Percentiles rank a stretch among this genome's conserved stretches.
Conservation (phyloP, 2,797 vertebrate genomes). For the Cryptoblepharus egeriae region DNA sequence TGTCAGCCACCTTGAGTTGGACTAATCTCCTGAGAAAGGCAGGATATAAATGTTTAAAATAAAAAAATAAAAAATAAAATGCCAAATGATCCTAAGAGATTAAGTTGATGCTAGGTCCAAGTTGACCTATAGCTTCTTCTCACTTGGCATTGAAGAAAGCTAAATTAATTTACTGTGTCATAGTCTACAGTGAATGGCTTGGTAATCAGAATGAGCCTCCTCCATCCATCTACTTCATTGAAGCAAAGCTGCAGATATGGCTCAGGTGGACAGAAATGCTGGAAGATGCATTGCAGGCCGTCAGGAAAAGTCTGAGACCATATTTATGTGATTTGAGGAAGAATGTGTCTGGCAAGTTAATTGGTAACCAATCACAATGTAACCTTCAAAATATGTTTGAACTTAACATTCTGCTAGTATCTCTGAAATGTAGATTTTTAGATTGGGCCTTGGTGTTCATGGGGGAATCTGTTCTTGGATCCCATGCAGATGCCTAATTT, state of each 20-base stretch:
- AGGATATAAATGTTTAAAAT: too few species aligned
- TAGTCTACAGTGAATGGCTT: conserved; percentile 88
- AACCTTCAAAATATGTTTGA: neutral
- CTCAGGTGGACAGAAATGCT: conserved; percentile 78
- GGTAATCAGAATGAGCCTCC: conserved; percentile 56
- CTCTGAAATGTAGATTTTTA: too few species aligned
- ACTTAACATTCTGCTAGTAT: neutral
- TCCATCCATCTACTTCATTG: conserved; percentile 75
- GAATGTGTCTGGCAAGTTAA: conserved; percentile 56
- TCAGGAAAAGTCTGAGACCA: conserved; percentile 73
- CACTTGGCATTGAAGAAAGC: too few species aligned
- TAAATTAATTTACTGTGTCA: neutral
- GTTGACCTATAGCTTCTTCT: too few species aligned
- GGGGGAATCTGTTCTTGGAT: too few species aligned
- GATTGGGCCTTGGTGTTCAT: too few species aligned
- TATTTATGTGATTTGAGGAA: conserved; percentile 70
- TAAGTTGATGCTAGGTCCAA: too few species aligned
- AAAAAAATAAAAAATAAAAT: too few species aligned
- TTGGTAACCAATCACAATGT: conserved; percentile 52
- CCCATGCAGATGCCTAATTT: too few species aligned
- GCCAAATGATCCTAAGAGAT: too few species aligned
- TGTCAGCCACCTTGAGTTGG: too few species aligned
- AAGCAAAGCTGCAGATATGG: conserved; percentile 80
- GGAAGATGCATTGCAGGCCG: conserved; percentile 78
- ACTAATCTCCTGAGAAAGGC: too few species aligned